Base-by-base conservation (phyloP, 2,797 vertebrate genomes). In the Sebastes itinus region DNA sequence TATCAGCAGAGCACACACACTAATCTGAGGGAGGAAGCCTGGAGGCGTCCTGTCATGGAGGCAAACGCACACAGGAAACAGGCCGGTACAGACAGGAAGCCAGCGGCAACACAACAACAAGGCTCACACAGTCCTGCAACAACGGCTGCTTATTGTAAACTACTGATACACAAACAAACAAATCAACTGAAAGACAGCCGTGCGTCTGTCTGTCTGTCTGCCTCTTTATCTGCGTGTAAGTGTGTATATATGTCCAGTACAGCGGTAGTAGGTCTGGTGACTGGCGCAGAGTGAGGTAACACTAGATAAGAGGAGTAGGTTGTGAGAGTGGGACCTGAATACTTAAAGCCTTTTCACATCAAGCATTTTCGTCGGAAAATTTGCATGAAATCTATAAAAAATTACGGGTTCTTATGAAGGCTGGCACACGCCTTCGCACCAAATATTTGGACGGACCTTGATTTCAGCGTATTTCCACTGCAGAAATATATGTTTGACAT, bases 21-120 rank as follows among this genome's bases (percentile, higher is more conserved):
- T 89, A 52, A 86, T 90, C 84, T 83, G 60, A 54, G 32, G 82
- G 86, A 90, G 92, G 93, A 94, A 95, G 86, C 76, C 67, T 27
- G 66, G 54, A 59, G 91, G 90, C 92, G 75, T 93, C 93, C 90
- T 90, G 89, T 90, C 86, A 70, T 54, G 77, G 80, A 89, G 80
- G 82, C 69, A 65, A 79, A 83, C 28, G 70, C 83, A 81, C 71
- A 82, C 92, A 94, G 95, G 94, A 95, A 94, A 71, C 86, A 92
- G 89, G 38, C 71, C 86, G 87, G 86, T 87, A 93, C 62, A 85
- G 90, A 88, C 87, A 94, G 93, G 94, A 95, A 93, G 88, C 38
- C 59, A 32, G 56, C 3, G 5, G 64, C 84, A 89, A 81, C 81
- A 70, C 82, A 74, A 74, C 78, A 87, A 38, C 82, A 64, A 42